Evolutionary conservation across 2,888 invertebrate species (phyloP).

Genomic region (Netelia inedita): DNA sequence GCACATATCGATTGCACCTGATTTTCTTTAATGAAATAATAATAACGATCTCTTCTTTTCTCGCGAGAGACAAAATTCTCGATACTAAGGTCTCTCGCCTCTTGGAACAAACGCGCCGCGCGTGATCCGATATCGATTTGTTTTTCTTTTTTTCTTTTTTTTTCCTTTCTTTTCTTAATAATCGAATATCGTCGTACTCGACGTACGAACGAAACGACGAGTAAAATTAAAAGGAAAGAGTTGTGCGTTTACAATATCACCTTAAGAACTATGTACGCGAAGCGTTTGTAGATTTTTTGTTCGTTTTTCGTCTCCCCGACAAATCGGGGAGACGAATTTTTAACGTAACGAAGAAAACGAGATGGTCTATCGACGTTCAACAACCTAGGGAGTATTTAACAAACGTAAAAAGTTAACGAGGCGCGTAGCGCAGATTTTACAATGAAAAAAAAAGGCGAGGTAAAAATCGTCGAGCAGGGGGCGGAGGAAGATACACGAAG

Average conservation of each 20-base stretch:
- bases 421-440: conserved; percentile 18
- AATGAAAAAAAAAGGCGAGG: conserved; percentile 59
- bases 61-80: neutral
- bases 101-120: neutral
- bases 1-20: conserved; percentile 60
- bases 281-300: conserved; percentile 18
- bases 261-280: conserved; percentile 50
- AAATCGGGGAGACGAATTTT: conserved; percentile 23
- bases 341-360: conserved; percentile 13
- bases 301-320: conserved; percentile 21
- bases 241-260: conserved; percentile 61
- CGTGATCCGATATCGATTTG: neutral
- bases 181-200: neutral
- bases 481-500: conserved; percentile 60
- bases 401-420: conserved; percentile 46
- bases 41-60: neutral
- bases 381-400: conserved; percentile 53
- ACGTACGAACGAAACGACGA: conserved; percentile 19
- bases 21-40: neutral
- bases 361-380: conserved; percentile 11
- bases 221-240: conserved; percentile 44
- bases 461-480: conserved; percentile 57
- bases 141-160: neutral
- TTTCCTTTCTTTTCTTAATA: neutral
- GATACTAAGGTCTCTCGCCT: neutral